phyloP scores from a whole-genome alignment of 1,140 invertebrate species.

The Drosophila mauritiana region DNA sequence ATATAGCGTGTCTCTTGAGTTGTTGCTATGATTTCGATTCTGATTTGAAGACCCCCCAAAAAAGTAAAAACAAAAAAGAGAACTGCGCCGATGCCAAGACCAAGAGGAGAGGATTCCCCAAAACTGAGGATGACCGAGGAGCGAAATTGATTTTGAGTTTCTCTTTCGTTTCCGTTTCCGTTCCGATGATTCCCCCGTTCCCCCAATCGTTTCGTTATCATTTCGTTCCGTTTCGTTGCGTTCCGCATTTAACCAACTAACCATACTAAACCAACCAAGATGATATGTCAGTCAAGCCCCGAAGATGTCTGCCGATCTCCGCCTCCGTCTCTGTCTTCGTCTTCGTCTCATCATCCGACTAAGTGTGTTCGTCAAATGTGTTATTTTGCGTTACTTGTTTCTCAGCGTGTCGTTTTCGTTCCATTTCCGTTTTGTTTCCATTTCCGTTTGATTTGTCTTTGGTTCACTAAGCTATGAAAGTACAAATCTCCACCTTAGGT shows the following conservation, averaged over 20 bases:
- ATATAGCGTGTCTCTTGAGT: slow-evolving; percentile 70
- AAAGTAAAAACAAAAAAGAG: slow-evolving; percentile 4
- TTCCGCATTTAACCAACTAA: slow-evolving; percentile 70
- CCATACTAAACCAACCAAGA: slow-evolving; percentile 74
- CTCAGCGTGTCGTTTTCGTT: slow-evolving; percentile 41
- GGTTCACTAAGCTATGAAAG: slow-evolving; percentile 45
- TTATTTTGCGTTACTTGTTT: slow-evolving; percentile 56
- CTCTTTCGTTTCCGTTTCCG: slow-evolving; percentile 4
- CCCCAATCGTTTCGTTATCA: slow-evolving; percentile 14
- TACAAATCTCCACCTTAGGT: slow-evolving; percentile 54
- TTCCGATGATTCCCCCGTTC: slow-evolving; percentile 8
- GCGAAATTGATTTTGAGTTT: slow-evolving; percentile 21
- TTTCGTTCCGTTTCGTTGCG: slow-evolving; percentile 19
- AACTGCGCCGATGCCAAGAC: slow-evolving; percentile 36
- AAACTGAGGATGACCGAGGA: slow-evolving; percentile 37
- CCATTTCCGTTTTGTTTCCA: slow-evolving; percentile 36
- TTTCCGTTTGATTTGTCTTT: slow-evolving; percentile 34
- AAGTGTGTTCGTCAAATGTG: slow-evolving; percentile 80
- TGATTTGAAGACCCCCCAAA: slow-evolving; percentile 11
- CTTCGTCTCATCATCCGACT: slow-evolving; percentile 54
- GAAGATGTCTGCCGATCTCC: slow-evolving; percentile 55
- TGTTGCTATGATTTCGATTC: slow-evolving; percentile 65
- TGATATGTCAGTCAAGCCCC: slow-evolving; percentile 38
- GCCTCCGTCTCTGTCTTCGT: slow-evolving; percentile 43
- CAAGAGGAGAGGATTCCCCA: slow-evolving; percentile 27